Evolutionary conservation across 1,140 invertebrate species (phyloP), one percentile per base, ranked within the genome.

Genomic region (Leptinotarsa texana): DNA sequence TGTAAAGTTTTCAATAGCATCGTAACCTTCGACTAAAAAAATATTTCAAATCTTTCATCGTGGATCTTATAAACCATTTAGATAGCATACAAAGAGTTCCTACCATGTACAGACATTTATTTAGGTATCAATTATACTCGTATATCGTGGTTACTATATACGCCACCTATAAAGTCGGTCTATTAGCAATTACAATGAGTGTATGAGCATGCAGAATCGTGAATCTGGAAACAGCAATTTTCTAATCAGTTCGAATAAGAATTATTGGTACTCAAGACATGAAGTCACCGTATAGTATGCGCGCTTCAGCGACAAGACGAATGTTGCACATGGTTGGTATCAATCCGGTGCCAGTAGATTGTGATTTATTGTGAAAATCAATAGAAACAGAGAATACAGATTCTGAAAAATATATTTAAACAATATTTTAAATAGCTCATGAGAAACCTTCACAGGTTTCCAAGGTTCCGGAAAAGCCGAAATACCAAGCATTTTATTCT

Each of bases 171-270:
- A 69, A 63, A 27, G 21, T 18, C 63, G 24, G 13, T 48, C 70
- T 27, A 72, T 72, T 72, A 72, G 70, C 70, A 72, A 72, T 72
- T 72, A 72, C 70, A 72, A 72, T 72, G 70, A 72, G 51, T 48
- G 22, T 69, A 69, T 63, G 27, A 63, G 57, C 57, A 72, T 63
- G 62, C 51, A 62, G 51, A 62, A 63, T 63, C 70, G 70, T 63
- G 33, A 27, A 63, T 72, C 51, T 62, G 70, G 27, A 72, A 72
- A 72, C 70, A 17, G 70, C 70, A 42, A 62, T 72, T 72, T 72
- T 72, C 70, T 72, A 72, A 72, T 72, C 70, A 21, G 61, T n/a
- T 48, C 49, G 27, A 63, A 48, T 49, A 22, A 63, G 70, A 72
- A 11, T 72, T 72, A 72, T 72, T 72, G 62, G 4, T 21, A 17